A percentile compares a stretch with the other conserved stretches of the same genome.
These are phyloP conservation scores for Dolichopus griseipennis DNA, from an alignment of 2,888 invertebrate species.

Conservation along the genomic window DNA sequence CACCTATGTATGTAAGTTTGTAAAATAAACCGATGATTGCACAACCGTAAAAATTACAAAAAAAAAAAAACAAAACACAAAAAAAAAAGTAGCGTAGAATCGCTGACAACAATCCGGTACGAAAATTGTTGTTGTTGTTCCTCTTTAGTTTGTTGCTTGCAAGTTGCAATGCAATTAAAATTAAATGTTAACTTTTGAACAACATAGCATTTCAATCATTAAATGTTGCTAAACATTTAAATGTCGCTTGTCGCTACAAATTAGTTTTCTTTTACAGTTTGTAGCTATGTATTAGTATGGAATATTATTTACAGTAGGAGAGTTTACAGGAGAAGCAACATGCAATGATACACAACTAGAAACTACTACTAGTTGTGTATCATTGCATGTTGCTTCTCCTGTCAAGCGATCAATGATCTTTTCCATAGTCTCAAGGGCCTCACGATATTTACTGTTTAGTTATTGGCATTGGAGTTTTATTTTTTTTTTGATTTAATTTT, in stretches of 20 bases:
- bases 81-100: too few species aligned
- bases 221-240: too few species aligned
- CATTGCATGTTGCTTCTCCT: not conserved
- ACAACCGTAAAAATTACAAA: not conserved
- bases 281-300: not conserved
- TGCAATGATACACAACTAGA: not conserved
- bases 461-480: not conserved
- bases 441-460: not conserved
- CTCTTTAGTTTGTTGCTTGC: not conserved
- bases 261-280: not conserved
- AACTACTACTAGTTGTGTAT: not conserved
- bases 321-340: not conserved
- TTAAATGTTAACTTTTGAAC: not conserved
- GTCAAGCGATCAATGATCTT: conserved; percentile 4
- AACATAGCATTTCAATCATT: not conserved
- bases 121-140: not conserved
- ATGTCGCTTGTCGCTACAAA: too few species aligned
- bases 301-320: too few species aligned
- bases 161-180: not conserved
- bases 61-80: not conserved
- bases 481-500: too few species aligned
- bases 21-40: not conserved
- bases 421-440: not conserved
- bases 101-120: not conserved
- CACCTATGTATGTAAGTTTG: not conserved